These are phyloP conservation scores for Drosophila emarginata DNA, from an alignment of 2,888 invertebrate species.

Conservation along the genomic window DNA sequence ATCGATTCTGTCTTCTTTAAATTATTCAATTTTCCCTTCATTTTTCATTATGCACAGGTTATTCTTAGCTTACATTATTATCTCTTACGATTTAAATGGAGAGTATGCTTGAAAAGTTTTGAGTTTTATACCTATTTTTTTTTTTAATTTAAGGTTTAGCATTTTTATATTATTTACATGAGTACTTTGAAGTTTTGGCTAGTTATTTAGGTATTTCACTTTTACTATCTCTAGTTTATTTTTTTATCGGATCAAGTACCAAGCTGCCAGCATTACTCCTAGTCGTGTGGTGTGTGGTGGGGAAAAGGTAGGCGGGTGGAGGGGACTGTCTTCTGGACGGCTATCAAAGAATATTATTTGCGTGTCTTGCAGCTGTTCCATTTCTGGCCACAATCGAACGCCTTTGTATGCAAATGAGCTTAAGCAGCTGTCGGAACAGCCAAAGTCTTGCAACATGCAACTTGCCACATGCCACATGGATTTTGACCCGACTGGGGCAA, in stretches of 20 bases:
- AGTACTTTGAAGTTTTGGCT: constrained; percentile 51
- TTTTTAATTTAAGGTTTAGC: constrained; percentile 32
- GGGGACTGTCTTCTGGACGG: constrained; percentile 39
- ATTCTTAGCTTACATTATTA: constrained; percentile 11
- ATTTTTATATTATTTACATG: constrained; percentile 57
- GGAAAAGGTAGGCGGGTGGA: background rate
- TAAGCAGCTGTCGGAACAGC: constrained; percentile 45
- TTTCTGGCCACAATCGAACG: constrained; percentile 61
- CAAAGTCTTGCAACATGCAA: constrained; percentile 34
- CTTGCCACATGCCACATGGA: constrained; percentile 1
- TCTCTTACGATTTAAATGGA: constrained; percentile 61
- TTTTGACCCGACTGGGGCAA: constrained; percentile 18
- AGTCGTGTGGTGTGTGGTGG: background rate
- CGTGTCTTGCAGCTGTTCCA: constrained; percentile 50
- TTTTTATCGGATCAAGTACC: constrained; percentile 40
- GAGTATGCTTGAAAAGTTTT: constrained; percentile 57
- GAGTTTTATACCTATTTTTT: constrained; percentile 28
- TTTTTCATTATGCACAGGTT: constrained; percentile 72
- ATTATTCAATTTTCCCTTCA: constrained; percentile 28
- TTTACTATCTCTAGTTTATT: constrained; percentile 19
- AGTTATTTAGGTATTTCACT: constrained; percentile 20
- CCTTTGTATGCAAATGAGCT: constrained; percentile 75
- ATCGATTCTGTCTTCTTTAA: background rate
- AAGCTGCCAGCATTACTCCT: constrained; percentile 33
- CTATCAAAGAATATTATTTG: constrained; percentile 33